Base-by-base conservation (phyloP, 2,888 invertebrate genomes). In the Netelia inedita region DNA sequence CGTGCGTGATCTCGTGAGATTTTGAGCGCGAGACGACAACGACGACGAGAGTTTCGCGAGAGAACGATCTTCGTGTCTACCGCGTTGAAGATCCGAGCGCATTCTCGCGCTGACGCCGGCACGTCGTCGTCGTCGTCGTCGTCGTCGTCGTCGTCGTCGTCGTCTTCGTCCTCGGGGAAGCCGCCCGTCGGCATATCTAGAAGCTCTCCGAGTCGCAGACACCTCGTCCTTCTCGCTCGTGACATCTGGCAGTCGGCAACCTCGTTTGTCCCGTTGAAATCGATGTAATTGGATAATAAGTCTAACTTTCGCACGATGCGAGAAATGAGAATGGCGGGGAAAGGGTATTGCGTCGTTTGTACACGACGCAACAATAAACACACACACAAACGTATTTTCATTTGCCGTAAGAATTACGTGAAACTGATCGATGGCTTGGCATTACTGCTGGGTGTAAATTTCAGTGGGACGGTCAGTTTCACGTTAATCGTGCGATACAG, bases 201-300 rank as follows among this genome's bases (percentile, higher is more conserved):
- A 82, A 82, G 69, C 82, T 85, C 82, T 75, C 74, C 81, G 86
- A 85, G 55, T 28, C 28, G 28, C 71, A 68, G 85, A 85, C 82
- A 85, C 85, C 82, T 79, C 82, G 74, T 85, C 57, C 57, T 65
- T 80, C 82, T 87, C 76, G 85, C 84, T 79, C 88, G 89, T 91
- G 91, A 91, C 92, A 92, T 92, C 91, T 93, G 92, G 92, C 90
- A 92, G 90, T 92, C 91, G 91, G 89, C 90, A 91, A 89, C 83
- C 91, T 92, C 89, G 91, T 92, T 92, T 91, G 91, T 92, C 91
- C 90, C 88, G 90, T 89, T 90, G 88, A 91, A 92, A 92, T 92
- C 90, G 88, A 87, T 87, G 90, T 92, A 92, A 93, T 92, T 93
- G 92, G 92, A 91, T 91, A 92, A 92, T 91, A 88, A 88, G 85